Conservation (phyloP, 2,797 vertebrate species). For the Sebastes reedi region DNA sequence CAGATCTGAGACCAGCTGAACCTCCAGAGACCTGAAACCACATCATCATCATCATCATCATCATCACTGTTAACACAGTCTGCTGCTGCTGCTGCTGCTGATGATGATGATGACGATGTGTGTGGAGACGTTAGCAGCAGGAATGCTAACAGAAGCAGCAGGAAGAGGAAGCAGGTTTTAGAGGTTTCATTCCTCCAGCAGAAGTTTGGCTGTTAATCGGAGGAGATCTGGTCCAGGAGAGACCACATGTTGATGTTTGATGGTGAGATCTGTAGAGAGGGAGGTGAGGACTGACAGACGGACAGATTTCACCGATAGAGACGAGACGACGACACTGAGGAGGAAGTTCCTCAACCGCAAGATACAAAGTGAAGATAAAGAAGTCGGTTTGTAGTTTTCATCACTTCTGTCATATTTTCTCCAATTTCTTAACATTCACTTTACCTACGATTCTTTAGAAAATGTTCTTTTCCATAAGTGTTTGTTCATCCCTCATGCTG, state of each 20-base stretch:
- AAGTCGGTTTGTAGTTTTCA: not conserved
- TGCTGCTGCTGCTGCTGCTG: not conserved
- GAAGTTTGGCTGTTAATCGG: constrained; percentile 41
- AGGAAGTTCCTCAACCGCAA: not conserved
- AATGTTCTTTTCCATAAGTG: too few species aligned
- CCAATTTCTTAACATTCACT: too few species aligned
- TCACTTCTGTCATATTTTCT: not conserved
- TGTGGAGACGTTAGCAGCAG: constrained; percentile 18
- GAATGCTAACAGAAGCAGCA: constrained; percentile 56
- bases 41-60: constrained; percentile 18
- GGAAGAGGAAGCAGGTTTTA: constrained; percentile 53
- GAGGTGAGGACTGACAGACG: constrained; percentile 40
- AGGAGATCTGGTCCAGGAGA: constrained; percentile 37
- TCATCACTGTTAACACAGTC: constrained; percentile 27
- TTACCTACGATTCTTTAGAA: too few species aligned
- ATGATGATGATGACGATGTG: not conserved
- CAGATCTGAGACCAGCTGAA: not conserved
- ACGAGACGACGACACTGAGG: not conserved
- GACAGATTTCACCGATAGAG: not conserved
- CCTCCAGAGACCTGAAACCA: constrained; percentile 28
- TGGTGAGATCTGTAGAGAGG: constrained; percentile 36
- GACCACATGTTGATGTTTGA: constrained; percentile 50
- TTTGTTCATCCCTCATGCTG: too few species aligned
- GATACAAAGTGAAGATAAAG: not conserved
- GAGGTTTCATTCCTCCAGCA: constrained; percentile 47